Base-by-base conservation (phyloP, 2,113 vertebrate species). In the Hemicordylus capensis region DNA sequence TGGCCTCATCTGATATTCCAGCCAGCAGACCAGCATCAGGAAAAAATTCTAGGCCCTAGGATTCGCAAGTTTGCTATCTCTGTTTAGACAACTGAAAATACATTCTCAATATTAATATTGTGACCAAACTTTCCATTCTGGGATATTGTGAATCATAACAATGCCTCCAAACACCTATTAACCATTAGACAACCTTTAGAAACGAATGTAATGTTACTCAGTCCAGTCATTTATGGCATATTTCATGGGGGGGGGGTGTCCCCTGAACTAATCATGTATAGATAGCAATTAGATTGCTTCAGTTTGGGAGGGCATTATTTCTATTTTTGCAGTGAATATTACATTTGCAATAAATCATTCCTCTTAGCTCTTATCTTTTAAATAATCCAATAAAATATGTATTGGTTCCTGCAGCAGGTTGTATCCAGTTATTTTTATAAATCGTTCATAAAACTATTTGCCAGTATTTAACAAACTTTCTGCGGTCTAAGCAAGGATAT, bases 351-450 rank as follows among this genome's bases (percentile, higher is more conserved):
- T 44, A 20, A 67, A 34, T 85, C 37, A 77, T 67, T 77, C 76
- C 31, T 24, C 37, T 58, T 44, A 56, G n/a, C 44, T 69, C 22
- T 83, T 85, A 84, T 84, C 82, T 76, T 66, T 66, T n/a, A 46
- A 58, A 59, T 56, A 69, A 77, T 63, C 42, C 48, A 56, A 42
- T 48, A 46, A 79, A 26, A 19, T 66, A 44, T 80, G 42, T 80
- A 82, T 42, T 56, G 28, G 51, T 37, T 85, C 39, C 76, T 61
- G 64, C 54, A 31, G 54, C 28, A 73, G 56, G 66, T 72, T 22
- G 59, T 46, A 28, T 37, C 42, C 39, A 70, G 54, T 44, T 72
- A 42, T 28, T 76, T 78, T 54, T 37, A 48, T 37, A 24, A 70
- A 48, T 70, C 8, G 37, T 72, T 28, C 20, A 6, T 20, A 59